phyloP scores from a whole-genome alignment of 2,888 invertebrate genomes.

The Drosophila demipolita region DNA sequence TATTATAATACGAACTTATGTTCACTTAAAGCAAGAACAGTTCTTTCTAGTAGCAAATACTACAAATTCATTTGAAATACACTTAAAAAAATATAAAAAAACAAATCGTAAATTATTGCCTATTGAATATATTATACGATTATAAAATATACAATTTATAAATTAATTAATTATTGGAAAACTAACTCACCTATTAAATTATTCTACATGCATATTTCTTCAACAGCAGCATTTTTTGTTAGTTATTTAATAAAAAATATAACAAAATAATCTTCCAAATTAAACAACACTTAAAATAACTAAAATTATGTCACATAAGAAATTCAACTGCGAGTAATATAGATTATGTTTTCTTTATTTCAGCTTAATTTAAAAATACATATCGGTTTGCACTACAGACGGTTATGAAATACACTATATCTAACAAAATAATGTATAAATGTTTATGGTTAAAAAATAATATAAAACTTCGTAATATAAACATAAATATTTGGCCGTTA shows the following conservation, averaged over 20 bases:
- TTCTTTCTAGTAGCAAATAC: neutral
- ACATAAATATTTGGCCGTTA: neutral
- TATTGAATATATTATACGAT: slow-evolving; percentile 1
- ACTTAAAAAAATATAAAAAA: neutral
- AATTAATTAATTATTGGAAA: neutral
- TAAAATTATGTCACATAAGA: neutral
- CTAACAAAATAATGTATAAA: neutral
- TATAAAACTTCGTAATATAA: neutral
- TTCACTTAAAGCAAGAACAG: neutral
- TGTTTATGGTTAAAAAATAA: neutral
- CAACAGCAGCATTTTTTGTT: neutral
- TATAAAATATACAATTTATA: neutral
- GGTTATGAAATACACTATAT: neutral
- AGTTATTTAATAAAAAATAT: neutral
- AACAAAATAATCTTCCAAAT: neutral
- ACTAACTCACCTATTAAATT: neutral
- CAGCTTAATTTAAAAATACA: neutral
- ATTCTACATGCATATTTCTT: neutral
- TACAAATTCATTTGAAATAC: neutral
- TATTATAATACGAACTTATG: neutral
- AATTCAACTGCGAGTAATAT: neutral
- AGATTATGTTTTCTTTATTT: neutral
- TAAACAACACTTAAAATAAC: neutral
- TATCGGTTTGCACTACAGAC: neutral
- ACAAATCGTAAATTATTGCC: neutral